Base-by-base conservation (phyloP, 2,797 vertebrate genomes). In the Labroides dimidiatus region DNA sequence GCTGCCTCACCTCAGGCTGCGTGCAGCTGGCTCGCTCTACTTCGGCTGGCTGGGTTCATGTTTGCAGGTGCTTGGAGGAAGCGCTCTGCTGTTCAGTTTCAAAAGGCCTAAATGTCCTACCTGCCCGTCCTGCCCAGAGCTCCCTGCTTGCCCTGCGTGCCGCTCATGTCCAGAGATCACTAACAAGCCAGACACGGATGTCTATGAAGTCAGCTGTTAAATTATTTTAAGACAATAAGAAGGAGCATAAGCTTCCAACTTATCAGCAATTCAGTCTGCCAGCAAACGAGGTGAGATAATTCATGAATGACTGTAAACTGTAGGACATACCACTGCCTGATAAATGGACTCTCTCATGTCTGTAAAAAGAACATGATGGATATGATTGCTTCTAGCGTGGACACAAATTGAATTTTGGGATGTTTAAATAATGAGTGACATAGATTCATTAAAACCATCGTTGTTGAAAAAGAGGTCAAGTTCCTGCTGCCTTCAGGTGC, bases 21-120 rank as follows among this genome's bases (percentile, higher is more conserved):
- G 47, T 6, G 82, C 92, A 0, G 93, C 92, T 0, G 93, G 93
- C 4, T 95, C 94, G 0, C 91, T 95, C 14, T 95, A 95, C 77
- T 95, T 95, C 3, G 94, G 93, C 0, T 95, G 94, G 94, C 78
- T 94, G 64, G 94, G 94, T 19, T 93, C 92, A 0, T 93, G 92
- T 73, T 76, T 94, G 9, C 93, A 95, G 78, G 81, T 94, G 63
- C 65, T 95, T 45, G 94, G 94, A 10, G 94, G 94, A 0, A 20
- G 72, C 0, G 92, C 92, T 0, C 72, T 95, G 45, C 64, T 93
- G 67, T 86, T 93, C 41, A 93, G 93, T 77, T 93, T 94, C 76
- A 93, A 92, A 50, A 72, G 73, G 1, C 89, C 92, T 0, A 67
- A 41, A 58, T 93, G 93, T 39, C 86, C 85, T 0, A 69, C 73